Evolutionary conservation across 2,113 vertebrate species (phyloP).

Genomic region (Paramormyrops kingsleyae): DNA sequence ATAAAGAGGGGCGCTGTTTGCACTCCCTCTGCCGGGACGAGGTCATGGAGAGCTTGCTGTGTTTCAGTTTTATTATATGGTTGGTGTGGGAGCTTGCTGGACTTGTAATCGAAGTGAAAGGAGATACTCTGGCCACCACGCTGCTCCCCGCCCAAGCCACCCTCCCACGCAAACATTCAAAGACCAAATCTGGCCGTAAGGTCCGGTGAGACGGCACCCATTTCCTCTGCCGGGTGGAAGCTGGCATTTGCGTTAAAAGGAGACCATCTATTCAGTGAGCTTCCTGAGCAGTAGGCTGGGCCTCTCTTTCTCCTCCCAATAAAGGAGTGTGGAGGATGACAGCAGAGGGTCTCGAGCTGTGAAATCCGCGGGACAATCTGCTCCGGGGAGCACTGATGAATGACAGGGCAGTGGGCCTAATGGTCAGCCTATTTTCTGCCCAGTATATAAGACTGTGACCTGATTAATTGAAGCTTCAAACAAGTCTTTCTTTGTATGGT

Average conservation of each 20-base stretch:
- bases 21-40: not conserved
- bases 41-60: not conserved
- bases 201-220: conserved; percentile 23
- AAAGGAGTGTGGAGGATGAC: not conserved
- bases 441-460: not conserved
- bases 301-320: not conserved
- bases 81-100: not conserved
- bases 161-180: conserved; percentile 20
- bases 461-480: not conserved
- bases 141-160: not conserved
- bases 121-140: conserved; percentile 18
- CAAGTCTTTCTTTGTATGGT: not conserved
- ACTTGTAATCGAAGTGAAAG: not conserved
- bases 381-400: not conserved
- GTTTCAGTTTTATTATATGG: not conserved
- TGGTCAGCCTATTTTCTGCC: not conserved
- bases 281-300: not conserved
- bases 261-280: not conserved
- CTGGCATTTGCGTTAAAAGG: conserved; percentile 10
- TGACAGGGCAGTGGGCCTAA: not conserved
- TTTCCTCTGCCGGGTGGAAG: conserved; percentile 1
- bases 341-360: not conserved
- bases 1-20: conserved; percentile 4
- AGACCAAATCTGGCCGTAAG: not conserved
- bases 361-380: not conserved